A percentile compares a stretch with the other conserved stretches of the same genome.
These are phyloP conservation scores for Pteruthius melanotis DNA, from an alignment of 2,113 vertebrate genomes.

Conservation along the genomic window DNA sequence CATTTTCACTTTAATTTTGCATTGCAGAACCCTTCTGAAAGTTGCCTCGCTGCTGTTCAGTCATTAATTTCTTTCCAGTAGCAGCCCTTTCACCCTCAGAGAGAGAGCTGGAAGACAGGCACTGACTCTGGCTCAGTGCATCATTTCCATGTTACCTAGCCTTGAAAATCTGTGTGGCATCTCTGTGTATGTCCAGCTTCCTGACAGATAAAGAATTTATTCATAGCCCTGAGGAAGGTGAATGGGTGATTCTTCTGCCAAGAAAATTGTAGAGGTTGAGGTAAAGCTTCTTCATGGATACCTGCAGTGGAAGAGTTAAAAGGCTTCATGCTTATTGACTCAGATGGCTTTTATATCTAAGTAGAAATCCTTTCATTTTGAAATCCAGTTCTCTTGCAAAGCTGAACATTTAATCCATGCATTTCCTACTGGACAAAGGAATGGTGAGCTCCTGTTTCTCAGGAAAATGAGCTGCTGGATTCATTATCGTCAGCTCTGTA, in stretches of 20 bases:
- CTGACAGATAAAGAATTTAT: background rate
- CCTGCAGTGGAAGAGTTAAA: background rate
- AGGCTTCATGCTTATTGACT: background rate
- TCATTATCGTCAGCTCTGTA: background rate
- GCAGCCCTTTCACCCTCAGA: background rate
- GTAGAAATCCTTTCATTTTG: background rate
- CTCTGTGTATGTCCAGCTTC: background rate
- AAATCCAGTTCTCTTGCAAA: background rate
- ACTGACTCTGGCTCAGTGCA: background rate
- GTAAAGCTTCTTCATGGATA: background rate
- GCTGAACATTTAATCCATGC: background rate
- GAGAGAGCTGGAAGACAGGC: background rate
- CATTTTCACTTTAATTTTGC: conserved; percentile 1
- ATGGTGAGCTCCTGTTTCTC: conserved; percentile 15
- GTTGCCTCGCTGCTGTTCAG: background rate
- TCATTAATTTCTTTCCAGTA: background rate
- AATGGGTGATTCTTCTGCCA: background rate
- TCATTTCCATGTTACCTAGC: background rate
- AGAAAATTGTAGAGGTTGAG: background rate
- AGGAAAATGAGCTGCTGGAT: conserved; percentile 19
- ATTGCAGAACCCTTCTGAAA: background rate
- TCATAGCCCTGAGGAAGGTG: background rate
- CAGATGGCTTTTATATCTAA: background rate
- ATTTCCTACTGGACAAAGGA: conserved; percentile 9
- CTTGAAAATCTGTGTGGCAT: background rate